These are phyloP conservation scores for Halocynthia aurantium DNA, from an alignment of 23 tunicate species.

Conservation along the genomic window DNA sequence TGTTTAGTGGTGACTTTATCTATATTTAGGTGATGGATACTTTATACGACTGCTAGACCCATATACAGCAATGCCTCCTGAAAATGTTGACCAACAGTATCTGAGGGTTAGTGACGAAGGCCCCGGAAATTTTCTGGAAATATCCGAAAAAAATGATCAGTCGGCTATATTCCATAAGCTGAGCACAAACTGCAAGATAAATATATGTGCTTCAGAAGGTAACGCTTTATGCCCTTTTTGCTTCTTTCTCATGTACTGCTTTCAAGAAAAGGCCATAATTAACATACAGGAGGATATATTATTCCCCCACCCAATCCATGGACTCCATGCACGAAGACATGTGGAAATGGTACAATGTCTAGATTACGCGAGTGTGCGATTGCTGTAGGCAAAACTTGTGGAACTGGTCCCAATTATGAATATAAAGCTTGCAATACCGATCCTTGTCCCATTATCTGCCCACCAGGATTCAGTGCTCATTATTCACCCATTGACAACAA, in stretches of 20 bases:
- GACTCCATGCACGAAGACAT: conserved; percentile 31
- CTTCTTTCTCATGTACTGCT: neutral
- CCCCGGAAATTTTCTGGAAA: conserved; percentile 23
- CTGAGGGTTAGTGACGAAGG: conserved; percentile 36
- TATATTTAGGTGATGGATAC: conserved; percentile 31
- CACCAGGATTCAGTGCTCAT: conserved; percentile 37
- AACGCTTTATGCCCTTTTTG: neutral
- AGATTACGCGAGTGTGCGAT: conserved; percentile 46
- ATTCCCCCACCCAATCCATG: neutral
- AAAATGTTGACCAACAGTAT: conserved; percentile 1
- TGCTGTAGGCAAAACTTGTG: conserved; percentile 28
- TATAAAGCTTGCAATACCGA: conserved; percentile 49
- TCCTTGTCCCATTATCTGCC: conserved; percentile 41
- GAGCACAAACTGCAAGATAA: conserved; percentile 36
- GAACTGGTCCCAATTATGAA: conserved; percentile 23
- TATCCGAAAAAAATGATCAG: conserved; percentile 25
- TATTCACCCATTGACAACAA: conserved; percentile 1
- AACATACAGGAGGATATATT: neutral
- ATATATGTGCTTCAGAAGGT: conserved; percentile 14
- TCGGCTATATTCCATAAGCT: conserved; percentile 37
- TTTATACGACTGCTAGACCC: conserved; percentile 27
- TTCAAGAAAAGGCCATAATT: neutral
- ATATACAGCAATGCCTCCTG: conserved; percentile 26
- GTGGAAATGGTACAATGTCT: conserved; percentile 49
- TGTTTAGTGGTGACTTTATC: neutral